phyloP scores from a whole-genome alignment of 2,113 vertebrate species.

The Rhineura floridana region DNA sequence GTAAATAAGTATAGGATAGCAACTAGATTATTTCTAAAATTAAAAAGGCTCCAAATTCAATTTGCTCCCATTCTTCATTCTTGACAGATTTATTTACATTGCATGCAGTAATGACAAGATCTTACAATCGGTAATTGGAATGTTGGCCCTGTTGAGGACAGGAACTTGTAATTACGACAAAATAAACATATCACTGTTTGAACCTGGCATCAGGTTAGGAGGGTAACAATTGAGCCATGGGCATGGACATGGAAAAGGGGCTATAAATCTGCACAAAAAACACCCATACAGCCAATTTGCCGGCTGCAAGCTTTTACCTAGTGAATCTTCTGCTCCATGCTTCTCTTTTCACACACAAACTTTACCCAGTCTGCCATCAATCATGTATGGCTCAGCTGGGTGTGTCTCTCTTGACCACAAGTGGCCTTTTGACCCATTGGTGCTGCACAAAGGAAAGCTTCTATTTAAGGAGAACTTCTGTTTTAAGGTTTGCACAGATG shows the following conservation, averaged over 20 bases:
- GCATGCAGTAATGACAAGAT: neutral
- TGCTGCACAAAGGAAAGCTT: neutral
- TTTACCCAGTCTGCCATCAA: neutral
- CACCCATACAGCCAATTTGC: neutral
- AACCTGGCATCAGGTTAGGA: neutral
- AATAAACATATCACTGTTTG: neutral
- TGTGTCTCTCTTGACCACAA: neutral
- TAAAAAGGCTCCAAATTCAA: neutral
- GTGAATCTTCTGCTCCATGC: neutral
- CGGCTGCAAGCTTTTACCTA: neutral
- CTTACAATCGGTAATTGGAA: neutral
- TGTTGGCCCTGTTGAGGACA: neutral
- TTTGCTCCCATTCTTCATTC: neutral
- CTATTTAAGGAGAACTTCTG: neutral
- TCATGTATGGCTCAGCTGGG: neutral
- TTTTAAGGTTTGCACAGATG: constrained; percentile 1
- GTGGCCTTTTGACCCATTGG: neutral
- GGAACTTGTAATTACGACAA: neutral
- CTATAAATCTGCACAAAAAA: neutral
- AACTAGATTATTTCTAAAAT: neutral
- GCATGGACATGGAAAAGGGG: too few species aligned
- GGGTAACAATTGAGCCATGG: neutral
- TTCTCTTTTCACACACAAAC: neutral
- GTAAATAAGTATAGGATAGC: neutral
- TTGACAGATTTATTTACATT: neutral